Base-by-base conservation (phyloP, 2,888 invertebrate species). In the Cantharis rustica region DNA sequence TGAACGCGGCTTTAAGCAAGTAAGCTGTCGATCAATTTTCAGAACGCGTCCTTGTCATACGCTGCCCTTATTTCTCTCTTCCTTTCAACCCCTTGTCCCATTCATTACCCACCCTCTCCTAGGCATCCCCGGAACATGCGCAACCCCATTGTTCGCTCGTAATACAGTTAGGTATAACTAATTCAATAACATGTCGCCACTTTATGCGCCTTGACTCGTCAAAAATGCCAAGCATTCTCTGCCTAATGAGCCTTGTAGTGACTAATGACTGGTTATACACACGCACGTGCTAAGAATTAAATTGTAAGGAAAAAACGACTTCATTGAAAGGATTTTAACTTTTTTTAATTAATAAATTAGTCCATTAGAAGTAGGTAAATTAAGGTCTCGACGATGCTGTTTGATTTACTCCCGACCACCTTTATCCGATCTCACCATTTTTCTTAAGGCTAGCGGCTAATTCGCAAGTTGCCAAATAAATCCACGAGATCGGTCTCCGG, bases 151-250 rank as follows among this genome's bases (percentile, higher is more conserved):
- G 79, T 79, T 79, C 80, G 76, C 74, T 75, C 77, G 77, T 79
- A 80, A 80, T 80, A 79, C 80, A 78, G 80, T 80, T 80, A 80
- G 73, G 79, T 75, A 76, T 76, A 79, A 78, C 78, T 80, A 80
- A 80, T 80, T 80, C 80, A 79, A 80, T 80, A 80, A 80, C 80
- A 78, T 79, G 80, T 80, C 80, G 79, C 80, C 80, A 80, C 80
- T 80, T 80, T 77, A 78, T 80, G 73, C 77, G 78, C 75, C 76
- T 79, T 77, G 77, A 73, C 78, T 80, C 80, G 79, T 80, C 80
- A 80, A 80, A 80, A 80, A 79, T 80, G 75, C 75, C 68, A 74
- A 73, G 75, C 75, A 76, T 78, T 76, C 73, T 66, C 71, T 73
- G 69, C 75, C 77, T 76, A 79, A 79, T 79, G 79, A 78, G 78